A percentile compares a stretch with the other conserved stretches of the same genome.
Conservation (phyloP, 2,888 invertebrate species). For the Heteromurus nitidus region DNA sequence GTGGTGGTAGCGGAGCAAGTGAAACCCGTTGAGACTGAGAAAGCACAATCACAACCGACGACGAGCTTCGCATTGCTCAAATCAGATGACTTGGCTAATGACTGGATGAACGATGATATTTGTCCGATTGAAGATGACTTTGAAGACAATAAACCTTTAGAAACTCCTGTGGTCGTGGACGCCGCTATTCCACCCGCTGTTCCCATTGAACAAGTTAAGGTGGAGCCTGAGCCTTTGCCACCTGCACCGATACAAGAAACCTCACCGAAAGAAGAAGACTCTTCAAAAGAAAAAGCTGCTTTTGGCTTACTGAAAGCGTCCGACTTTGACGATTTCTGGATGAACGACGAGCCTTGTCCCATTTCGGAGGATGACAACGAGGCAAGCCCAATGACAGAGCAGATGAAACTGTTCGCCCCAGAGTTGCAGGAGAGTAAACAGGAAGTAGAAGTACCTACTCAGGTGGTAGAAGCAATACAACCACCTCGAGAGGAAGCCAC, state of each 20-base stretch:
- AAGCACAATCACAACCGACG: not conserved
- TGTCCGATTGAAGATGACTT: conserved; percentile 32
- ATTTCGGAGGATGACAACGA: conserved; percentile 56
- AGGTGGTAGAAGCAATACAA: not conserved
- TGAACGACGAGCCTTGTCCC: conserved; percentile 62
- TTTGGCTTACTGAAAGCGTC: conserved; percentile 19
- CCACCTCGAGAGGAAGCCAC: not conserved
- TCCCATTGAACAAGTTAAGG: not conserved
- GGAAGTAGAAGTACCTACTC: conserved; percentile 9
- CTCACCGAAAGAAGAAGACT: not conserved
- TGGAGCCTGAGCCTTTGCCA: too few relatives aligned
- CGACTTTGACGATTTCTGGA: conserved; percentile 53
- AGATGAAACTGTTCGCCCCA: conserved; percentile 58
- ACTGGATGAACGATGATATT: conserved; percentile 65
- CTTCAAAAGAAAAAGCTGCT: too few relatives aligned
- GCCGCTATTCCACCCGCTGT: not conserved
- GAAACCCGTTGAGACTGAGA: not conserved
- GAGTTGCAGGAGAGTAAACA: conserved; percentile 6
- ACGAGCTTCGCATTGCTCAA: conserved; percentile 25
- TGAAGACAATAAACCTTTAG: not conserved
- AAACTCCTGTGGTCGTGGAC: not conserved
- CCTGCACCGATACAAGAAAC: not conserved
- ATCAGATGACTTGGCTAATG: conserved; percentile 27
- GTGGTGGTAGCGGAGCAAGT: not conserved
- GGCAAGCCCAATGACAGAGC: conserved; percentile 47